Conservation (phyloP, 2,888 invertebrate species). For the Caenorhabditis angaria region DNA sequence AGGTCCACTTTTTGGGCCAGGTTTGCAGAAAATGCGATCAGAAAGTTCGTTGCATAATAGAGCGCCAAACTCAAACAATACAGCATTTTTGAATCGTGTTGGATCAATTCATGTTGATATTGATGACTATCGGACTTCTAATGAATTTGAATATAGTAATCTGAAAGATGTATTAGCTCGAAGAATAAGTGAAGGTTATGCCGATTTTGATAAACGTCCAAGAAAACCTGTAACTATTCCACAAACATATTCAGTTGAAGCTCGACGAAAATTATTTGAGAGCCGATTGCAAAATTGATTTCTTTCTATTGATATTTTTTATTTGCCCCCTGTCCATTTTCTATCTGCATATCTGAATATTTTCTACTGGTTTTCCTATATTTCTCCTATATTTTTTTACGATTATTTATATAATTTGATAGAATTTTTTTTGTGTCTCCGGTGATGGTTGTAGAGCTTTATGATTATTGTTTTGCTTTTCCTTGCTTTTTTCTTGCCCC, state of each 20-base stretch:
- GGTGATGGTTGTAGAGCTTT: constrained; percentile 7
- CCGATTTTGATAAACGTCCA: constrained; percentile 15
- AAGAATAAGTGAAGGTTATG: constrained; percentile 40
- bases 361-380: not conserved
- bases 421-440: not conserved
- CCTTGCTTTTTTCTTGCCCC: not conserved
- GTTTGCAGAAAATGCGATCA: constrained; percentile 50
- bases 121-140: constrained; percentile 34
- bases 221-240: constrained; percentile 32
- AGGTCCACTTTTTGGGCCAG: constrained; percentile 27
- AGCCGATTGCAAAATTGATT: constrained; percentile 2
- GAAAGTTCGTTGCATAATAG: constrained; percentile 49
- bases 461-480: not conserved
- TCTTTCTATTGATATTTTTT: not conserved
- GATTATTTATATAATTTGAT: not conserved
- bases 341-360: not conserved
- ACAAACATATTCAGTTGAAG: constrained; percentile 49
- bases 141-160: constrained; percentile 45
- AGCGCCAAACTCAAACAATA: constrained; percentile 27
- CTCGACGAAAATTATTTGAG: constrained; percentile 42
- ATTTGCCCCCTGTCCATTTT: not conserved
- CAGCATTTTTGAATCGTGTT: constrained; percentile 20
- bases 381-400: not conserved
- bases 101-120: constrained; percentile 21
- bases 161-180: constrained; percentile 36